Conservation (phyloP, 2,797 vertebrate species). For the Tarsius wallacei region DNA sequence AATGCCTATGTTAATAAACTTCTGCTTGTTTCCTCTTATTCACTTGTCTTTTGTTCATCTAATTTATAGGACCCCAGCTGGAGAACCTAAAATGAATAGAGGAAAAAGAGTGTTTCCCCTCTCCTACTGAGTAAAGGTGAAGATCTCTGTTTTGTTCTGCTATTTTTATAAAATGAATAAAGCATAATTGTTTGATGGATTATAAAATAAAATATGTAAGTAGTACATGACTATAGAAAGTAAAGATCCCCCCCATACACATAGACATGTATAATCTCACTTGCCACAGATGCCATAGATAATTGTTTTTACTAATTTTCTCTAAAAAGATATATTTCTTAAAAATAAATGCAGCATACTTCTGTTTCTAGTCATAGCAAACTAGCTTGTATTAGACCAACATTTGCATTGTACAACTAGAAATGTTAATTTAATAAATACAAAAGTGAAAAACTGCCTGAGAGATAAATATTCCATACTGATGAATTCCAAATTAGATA, state of each 20-base stretch:
- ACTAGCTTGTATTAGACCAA: neutral
- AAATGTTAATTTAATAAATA: neutral
- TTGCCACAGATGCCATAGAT: neutral
- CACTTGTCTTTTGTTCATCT: neutral
- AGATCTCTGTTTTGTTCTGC: neutral
- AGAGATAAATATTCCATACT: neutral
- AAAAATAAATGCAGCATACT: neutral
- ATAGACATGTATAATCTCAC: neutral
- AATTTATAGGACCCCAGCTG: neutral
- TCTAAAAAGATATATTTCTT: neutral
- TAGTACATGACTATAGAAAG: neutral
- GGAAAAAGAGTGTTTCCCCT: neutral
- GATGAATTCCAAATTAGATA: neutral
- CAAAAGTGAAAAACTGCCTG: neutral
- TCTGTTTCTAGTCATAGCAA: neutral
- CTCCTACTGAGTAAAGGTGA: neutral
- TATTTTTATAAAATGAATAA: neutral
- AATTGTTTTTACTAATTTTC: neutral
- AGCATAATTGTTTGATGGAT: neutral
- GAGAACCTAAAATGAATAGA: neutral
- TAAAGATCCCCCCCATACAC: neutral
- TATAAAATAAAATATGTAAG: conserved; percentile 40
- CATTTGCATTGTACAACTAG: neutral
- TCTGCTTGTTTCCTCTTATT: neutral
- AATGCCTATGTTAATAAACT: neutral